A percentile compares a stretch with the other conserved stretches of the same genome.
These are phyloP conservation scores for Coregonus sp. DNA, from an alignment of 2,797 vertebrate genomes.

Conservation along the genomic window DNA sequence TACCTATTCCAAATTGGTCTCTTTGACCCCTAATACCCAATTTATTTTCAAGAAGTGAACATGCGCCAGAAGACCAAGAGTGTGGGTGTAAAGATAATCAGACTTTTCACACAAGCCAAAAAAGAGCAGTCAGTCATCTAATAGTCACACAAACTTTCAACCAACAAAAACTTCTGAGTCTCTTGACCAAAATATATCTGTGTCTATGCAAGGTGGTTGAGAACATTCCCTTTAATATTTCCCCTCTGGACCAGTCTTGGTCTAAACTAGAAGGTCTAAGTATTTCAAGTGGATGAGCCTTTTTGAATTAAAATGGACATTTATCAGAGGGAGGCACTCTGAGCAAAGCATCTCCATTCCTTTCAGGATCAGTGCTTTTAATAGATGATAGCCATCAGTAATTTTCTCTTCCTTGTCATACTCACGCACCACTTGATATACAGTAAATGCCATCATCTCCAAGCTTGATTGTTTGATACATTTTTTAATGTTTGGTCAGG, in stretches of 20 bases:
- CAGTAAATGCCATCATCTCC: slow-evolving; percentile 21
- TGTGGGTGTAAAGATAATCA: slow-evolving; percentile 1
- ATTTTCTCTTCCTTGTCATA: slow-evolving; percentile 34
- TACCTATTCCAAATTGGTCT: slow-evolving; percentile 62
- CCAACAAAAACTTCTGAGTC: not conserved
- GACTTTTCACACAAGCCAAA: not conserved
- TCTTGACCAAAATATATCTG: not conserved
- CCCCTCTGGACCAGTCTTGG: not conserved
- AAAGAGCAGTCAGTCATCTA: not conserved
- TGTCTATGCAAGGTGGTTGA: not conserved
- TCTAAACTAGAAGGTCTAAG: not conserved
- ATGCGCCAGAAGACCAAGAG: not conserved
- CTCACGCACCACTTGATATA: slow-evolving; percentile 20
- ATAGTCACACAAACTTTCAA: not conserved
- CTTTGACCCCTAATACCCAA: slow-evolving; percentile 53
- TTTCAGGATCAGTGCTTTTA: slow-evolving; percentile 37
- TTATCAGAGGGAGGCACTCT: slow-evolving; percentile 24
- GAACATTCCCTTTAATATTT: not conserved
- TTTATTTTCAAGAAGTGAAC: slow-evolving; percentile 63
- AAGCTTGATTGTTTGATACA: not conserved
- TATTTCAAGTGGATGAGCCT: slow-evolving; percentile 14
- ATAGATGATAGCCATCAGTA: slow-evolving; percentile 37
- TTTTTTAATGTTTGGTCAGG: not conserved
- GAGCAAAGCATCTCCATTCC: slow-evolving; percentile 19
- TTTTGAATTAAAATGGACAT: slow-evolving; percentile 31